Percentiles rank a stretch among this genome's conserved stretches.
phyloP scores from a whole-genome alignment of 2,113 vertebrate genomes.

The Elephas maximus region DNA sequence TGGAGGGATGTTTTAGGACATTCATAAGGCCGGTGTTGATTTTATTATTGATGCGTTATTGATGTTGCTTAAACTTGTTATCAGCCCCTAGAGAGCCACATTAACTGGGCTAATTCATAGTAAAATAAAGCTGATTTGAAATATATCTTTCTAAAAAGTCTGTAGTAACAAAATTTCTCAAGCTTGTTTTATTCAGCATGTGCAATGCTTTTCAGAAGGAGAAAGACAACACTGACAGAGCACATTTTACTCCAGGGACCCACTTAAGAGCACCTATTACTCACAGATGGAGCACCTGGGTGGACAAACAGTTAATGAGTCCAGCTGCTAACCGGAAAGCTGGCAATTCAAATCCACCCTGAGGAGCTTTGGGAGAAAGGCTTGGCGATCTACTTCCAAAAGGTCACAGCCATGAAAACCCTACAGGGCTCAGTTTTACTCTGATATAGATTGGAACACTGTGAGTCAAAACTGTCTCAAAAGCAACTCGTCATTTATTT shows the following conservation, averaged over 20 bases:
- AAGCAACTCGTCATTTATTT: too few relatives aligned
- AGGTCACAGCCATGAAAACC: background rate
- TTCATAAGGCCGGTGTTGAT: background rate
- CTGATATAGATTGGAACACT: too few relatives aligned
- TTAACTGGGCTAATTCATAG: constrained; percentile 46
- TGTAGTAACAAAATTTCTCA: background rate
- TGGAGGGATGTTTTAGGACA: constrained; percentile 48
- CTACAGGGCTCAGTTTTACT: too few relatives aligned
- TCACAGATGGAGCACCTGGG: background rate
- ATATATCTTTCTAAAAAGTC: background rate
- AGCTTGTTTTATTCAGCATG: background rate
- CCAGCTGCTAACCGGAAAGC: background rate
- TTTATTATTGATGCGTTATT: constrained; percentile 62
- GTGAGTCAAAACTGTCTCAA: background rate
- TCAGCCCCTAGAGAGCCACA: background rate
- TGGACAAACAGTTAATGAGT: too few relatives aligned
- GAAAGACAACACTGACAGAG: background rate
- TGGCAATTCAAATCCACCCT: background rate
- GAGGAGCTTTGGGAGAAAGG: background rate
- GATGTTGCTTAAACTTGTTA: constrained; percentile 53
- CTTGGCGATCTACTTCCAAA: background rate
- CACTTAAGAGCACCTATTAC: background rate
- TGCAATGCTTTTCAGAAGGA: background rate
- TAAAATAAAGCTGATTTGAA: constrained; percentile 48
- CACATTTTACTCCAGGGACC: background rate